Percentiles rank a stretch among this genome's conserved stretches.
These are phyloP conservation scores for Danio jaintianensis DNA, from an alignment of 2,797 vertebrate genomes.

Conservation along the genomic window DNA sequence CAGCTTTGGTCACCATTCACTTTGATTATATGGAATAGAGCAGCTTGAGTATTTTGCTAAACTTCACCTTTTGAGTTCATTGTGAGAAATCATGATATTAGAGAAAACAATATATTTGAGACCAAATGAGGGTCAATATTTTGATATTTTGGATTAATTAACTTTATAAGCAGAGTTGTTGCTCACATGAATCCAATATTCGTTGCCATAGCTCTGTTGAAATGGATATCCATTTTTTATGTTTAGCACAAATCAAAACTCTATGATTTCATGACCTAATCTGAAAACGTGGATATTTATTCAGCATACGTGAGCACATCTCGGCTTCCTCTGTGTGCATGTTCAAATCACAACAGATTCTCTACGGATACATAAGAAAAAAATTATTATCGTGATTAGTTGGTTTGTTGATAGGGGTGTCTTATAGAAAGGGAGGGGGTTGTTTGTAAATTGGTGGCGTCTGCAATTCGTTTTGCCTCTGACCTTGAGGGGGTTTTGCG, in stretches of 20 bases:
- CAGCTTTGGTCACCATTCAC: constrained; percentile 2
- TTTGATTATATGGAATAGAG: constrained; percentile 1
- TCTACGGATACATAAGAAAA: constrained; percentile 51
- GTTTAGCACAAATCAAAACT: constrained; percentile 14
- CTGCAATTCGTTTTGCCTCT: constrained; percentile 87
- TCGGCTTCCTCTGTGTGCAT: constrained; percentile 37
- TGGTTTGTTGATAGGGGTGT: constrained; percentile 53
- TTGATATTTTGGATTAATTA: constrained; percentile 53
- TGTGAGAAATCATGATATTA: not conserved
- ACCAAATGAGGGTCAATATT: not conserved
- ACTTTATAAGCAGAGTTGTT: not conserved
- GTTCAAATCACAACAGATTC: constrained; percentile 48
- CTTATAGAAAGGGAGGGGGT: constrained; percentile 51
- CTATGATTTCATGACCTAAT: constrained; percentile 34
- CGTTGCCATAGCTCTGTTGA: not conserved
- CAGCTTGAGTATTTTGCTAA: not conserved
- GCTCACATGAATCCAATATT: not conserved
- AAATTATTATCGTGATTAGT: constrained; percentile 47
- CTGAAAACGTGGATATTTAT: constrained; percentile 31
- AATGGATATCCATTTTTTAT: constrained; percentile 7
- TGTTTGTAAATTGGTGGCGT: constrained; percentile 82
- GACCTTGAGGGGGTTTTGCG: constrained; percentile 93
- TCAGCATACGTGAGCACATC: constrained; percentile 45
- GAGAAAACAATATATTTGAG: not conserved
- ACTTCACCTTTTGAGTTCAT: constrained; percentile 12